Percentiles rank a stretch among this genome's conserved stretches.
Evolutionary conservation across 2,888 invertebrate genomes (phyloP).

Genomic region (Fabriciana adippe): DNA sequence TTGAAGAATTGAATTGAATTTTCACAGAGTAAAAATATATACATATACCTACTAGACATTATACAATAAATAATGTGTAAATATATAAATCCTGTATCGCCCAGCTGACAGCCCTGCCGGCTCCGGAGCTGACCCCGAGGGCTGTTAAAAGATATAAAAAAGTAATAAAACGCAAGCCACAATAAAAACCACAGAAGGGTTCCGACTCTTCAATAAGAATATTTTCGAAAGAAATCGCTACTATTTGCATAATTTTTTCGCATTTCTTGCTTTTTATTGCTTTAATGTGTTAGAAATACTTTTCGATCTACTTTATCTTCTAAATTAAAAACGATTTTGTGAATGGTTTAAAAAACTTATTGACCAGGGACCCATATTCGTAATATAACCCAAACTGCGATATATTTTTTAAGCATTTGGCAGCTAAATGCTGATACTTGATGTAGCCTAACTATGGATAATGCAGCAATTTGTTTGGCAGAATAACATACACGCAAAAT

Average conservation of each 20-base stretch:
- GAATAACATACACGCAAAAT: too few relatives aligned
- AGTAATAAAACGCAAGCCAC: slow-evolving; percentile 77
- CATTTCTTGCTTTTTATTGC: slow-evolving; percentile 40
- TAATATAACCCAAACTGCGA: too few relatives aligned
- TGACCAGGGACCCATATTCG: too few relatives aligned
- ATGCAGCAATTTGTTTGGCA: too few relatives aligned
- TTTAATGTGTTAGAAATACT: slow-evolving; percentile 3
- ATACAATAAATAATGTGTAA: too few relatives aligned
- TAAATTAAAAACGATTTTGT: not conserved
- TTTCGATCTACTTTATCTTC: not conserved
- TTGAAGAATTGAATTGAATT: not conserved
- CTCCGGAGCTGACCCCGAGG: slow-evolving; percentile 41
- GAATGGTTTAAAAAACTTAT: too few relatives aligned
- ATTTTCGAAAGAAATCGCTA: slow-evolving; percentile 42
- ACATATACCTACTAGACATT: too few relatives aligned
- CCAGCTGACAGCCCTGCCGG: slow-evolving; percentile 34
- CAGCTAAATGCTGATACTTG: too few relatives aligned
- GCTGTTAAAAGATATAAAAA: slow-evolving; percentile 79
- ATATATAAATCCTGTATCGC: too few relatives aligned
- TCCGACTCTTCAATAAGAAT: slow-evolving; percentile 46
- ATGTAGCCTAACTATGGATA: too few relatives aligned
- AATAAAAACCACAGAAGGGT: slow-evolving; percentile 68
- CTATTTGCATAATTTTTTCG: slow-evolving; percentile 48
- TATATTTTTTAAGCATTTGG: too few relatives aligned
- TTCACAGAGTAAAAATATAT: not conserved